Base-by-base conservation (phyloP, 30 jellyfish, hydroid and myxozoan genomes). In the Morbakka virulenta region DNA sequence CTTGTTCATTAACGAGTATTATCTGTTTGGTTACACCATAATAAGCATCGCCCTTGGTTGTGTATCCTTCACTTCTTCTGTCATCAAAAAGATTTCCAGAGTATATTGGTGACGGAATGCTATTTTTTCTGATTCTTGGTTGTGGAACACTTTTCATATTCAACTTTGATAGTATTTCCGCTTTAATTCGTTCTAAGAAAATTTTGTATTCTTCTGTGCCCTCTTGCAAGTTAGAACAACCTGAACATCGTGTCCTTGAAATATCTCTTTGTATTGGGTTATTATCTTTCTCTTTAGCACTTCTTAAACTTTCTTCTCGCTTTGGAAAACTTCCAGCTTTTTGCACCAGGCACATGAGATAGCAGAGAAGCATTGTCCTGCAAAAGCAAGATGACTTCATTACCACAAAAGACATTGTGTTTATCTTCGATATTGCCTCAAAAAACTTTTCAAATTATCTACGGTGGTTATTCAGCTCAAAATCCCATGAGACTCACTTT, bases 111-210 rank as follows among this genome's bases (percentile, higher is more conserved):
- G 95, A 77, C 9, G 95, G 95, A 22, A 84, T 84, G 25, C 74
- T 71, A 47, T 79, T 23, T 17, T 26, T 21, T 25, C 76, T 23
- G 6, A 62, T 25, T 32, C 83, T 30, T 34, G 66, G 84, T 57
- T 76, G 61, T 31, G 95, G 95, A 64, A 83, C 82, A 21, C 75
- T 80, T 22, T 74, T 75, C 95, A 84, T 73, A 27, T 87, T 87
- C 51, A 84, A 87, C 61, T 84, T 84, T 17, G 84, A 50, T 9
- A 84, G 84, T 13, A 84, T 69, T 49, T 84, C 95, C 28, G 95
- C 89, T 52, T 84, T 84, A 49, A 64, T 57, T 29, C 69, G 65
- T 67, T 84, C 95, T 77, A 84, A 35, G 31, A 63, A 84, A 28
- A 84, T 6, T 35, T 75, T 41, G 48, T 84, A 66, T 53, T 84